Evolutionary conservation across 2,888 invertebrate species (phyloP), one percentile per base, ranked within the genome.

Genomic region (Oasisia sp.): DNA sequence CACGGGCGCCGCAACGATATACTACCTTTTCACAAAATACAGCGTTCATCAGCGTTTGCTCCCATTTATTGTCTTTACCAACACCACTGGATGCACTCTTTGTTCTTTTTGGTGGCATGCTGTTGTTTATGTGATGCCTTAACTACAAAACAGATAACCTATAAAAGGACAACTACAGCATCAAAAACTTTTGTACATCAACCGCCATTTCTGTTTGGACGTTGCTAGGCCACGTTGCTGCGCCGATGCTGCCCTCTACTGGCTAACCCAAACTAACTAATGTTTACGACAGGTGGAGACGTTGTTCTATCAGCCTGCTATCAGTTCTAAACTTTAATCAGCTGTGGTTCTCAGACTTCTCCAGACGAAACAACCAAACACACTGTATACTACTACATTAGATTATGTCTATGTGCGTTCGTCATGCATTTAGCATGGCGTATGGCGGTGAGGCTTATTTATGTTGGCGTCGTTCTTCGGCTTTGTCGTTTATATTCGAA

Each of bases 41-140:
- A 74, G 74, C 74, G 74, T 74, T 74, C 74, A 74, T n/a, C 74
- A 74, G 74, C 74, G 74, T 74, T 74, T 74, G 74, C 74, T 74
- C 74, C 74, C 74, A 74, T 74, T 74, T 74, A 74, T 74, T 74
- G 19, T 19, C 14, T 27, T 74, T 74, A 74, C 74, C 74, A 74
- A 7, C 74, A 74, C 7, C 74, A 19, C 74, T 74, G 74, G 74
- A 7, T 74, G 74, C 74, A 74, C 74, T 74, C 74, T 74, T 74
- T 19, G 74, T 74, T 74, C 74, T 74, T 74, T 74, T 74, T 74
- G 74, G 74, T 74, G 74, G 74, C 74, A 74, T 74, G 74, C 5
- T 74, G 74, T 74, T 74, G 74, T 27, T 27, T 27, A 74, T 74
- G 74, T 74, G 74, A 74, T 19, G 19, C 27, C 74, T n/a, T 74